A percentile compares a stretch with the other conserved stretches of the same genome.
phyloP scores from a whole-genome alignment of 1,140 invertebrate genomes.

The Zaprionus camerounensis region DNA sequence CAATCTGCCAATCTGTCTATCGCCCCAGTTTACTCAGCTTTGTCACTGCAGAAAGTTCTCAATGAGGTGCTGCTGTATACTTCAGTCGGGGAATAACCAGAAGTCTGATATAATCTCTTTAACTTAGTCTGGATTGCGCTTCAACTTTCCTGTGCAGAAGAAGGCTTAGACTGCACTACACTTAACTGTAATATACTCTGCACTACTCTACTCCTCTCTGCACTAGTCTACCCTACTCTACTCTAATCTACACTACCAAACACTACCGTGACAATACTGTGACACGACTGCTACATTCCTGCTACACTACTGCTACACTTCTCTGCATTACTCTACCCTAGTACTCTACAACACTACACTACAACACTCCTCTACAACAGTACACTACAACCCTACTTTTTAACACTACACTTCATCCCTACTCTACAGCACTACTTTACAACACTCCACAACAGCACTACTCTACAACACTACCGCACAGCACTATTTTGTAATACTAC shows the following conservation, averaged over 20 bases:
- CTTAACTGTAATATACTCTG: background rate
- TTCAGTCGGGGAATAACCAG: background rate
- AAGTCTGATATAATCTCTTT: background rate
- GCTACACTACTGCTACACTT: background rate
- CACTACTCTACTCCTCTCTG: background rate
- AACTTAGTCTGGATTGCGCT: background rate
- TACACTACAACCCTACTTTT: background rate
- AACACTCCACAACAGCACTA: no score
- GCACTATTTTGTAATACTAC: no score
- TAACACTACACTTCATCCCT: background rate
- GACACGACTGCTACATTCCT: background rate
- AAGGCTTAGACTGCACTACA: background rate
- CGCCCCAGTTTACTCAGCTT: constrained; percentile 1
- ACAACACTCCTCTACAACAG: background rate
- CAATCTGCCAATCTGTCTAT: background rate
- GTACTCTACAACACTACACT: background rate
- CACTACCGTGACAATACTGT: background rate
- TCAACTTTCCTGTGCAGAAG: background rate
- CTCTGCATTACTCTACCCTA: background rate
- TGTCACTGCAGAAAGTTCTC: background rate
- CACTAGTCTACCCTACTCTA: background rate
- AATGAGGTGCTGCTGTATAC: background rate
- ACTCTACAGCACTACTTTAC: background rate
- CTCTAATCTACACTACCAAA: background rate
- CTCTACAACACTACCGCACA: accelerated